phyloP scores from a whole-genome alignment of 2,113 vertebrate genomes.

The Petroica traversi region DNA sequence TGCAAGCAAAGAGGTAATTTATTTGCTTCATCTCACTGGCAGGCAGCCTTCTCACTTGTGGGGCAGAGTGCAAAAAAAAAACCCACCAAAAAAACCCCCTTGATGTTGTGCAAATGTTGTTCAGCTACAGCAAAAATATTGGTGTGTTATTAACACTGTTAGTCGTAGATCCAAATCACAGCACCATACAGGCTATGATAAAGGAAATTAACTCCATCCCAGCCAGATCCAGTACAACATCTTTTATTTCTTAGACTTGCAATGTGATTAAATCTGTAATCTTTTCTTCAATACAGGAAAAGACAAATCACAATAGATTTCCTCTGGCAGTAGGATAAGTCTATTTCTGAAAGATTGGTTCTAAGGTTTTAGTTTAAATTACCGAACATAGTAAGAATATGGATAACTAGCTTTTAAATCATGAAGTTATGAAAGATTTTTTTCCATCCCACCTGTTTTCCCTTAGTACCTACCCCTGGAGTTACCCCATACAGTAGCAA shows the following conservation, averaged over 20 bases:
- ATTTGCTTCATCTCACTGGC: not conserved
- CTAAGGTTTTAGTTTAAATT: not conserved
- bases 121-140: not conserved
- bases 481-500: not conserved
- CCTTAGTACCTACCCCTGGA: not conserved
- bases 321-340: not conserved
- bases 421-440: not conserved
- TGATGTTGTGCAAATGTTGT: not conserved
- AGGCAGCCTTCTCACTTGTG: not conserved
- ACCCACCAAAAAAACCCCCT: accelerated
- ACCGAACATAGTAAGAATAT: not conserved
- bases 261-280: not conserved
- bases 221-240: not conserved
- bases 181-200: accelerated
- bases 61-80: not conserved
- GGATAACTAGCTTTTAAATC: not conserved
- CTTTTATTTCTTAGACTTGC: not conserved
- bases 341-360: not conserved
- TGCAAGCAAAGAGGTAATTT: not conserved
- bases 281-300: not conserved
- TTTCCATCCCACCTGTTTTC: not conserved
- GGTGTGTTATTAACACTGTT: not conserved
- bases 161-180: not conserved
- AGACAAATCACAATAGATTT: not conserved
- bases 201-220: not conserved